These are phyloP conservation scores for Brachionus rotundiformis DNA, from an alignment of 1,140 invertebrate species.

Conservation along the genomic window DNA sequence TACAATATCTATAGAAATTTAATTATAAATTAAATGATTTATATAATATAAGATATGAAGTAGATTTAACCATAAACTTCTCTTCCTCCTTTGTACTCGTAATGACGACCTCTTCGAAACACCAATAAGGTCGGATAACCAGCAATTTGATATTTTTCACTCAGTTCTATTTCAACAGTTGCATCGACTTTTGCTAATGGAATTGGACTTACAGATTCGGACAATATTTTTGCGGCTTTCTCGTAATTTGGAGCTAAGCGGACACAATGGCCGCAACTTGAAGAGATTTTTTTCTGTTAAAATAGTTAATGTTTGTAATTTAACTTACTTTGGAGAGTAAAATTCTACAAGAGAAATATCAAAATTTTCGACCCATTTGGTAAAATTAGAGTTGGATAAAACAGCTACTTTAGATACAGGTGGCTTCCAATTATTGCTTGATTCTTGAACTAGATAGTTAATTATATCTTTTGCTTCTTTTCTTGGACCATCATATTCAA, in stretches of 20 bases:
- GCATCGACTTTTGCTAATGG: conserved; percentile 96
- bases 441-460: conserved; percentile 10
- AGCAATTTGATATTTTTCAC: conserved; percentile 79
- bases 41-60: too few relatives aligned
- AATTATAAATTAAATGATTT: too few relatives aligned
- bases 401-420: conserved; percentile 10
- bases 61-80: conserved; percentile 31
- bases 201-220: conserved; percentile 64
- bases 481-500: conserved; percentile 27
- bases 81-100: conserved; percentile 46
- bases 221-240: conserved; percentile 72
- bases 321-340: conserved; percentile 43
- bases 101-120: conserved; percentile 75
- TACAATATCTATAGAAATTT: conserved; percentile 44
- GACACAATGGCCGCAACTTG: conserved; percentile 73
- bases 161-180: conserved; percentile 83
- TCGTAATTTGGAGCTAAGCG: conserved; percentile 91
- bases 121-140: conserved; percentile 98
- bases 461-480: conserved; percentile 30
- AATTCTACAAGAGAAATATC: conserved; percentile 46
- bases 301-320: too few relatives aligned
- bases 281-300: too few relatives aligned
- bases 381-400: conserved; percentile 5
- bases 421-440: conserved; percentile 30
- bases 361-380: conserved; percentile 30